These are phyloP conservation scores for Crocodylus rhombifer DNA, from an alignment of 2,797 vertebrate genomes.

Conservation along the genomic window DNA sequence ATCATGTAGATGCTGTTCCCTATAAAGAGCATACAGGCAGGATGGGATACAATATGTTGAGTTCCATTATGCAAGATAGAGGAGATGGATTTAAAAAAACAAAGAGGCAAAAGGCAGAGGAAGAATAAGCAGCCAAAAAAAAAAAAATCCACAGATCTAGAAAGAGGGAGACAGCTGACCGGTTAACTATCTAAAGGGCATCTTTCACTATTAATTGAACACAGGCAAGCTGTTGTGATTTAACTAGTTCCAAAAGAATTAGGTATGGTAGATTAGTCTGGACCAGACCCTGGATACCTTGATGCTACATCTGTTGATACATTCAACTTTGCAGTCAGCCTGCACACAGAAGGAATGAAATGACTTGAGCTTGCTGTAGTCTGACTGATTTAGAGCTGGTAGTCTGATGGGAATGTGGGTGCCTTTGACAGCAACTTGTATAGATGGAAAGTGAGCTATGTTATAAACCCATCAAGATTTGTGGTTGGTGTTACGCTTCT, in stretches of 20 bases:
- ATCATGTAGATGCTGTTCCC: not conserved
- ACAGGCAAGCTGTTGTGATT: not conserved
- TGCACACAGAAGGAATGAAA: accelerated
- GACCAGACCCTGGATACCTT: not conserved
- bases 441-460: accelerated
- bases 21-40: not conserved
- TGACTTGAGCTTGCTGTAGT: accelerated
- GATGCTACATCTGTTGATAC: not conserved
- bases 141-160: not conserved
- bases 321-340: not conserved
- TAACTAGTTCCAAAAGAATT: not conserved
- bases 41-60: not conserved
- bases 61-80: not conserved
- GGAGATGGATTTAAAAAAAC: not conserved
- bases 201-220: not conserved
- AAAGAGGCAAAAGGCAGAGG: not conserved
- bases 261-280: not conserved
- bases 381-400: not conserved
- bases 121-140: not conserved
- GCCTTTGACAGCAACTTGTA: not conserved
- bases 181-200: not conserved
- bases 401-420: not conserved
- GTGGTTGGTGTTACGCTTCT: not conserved
- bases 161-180: not conserved
- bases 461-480: accelerated